Evolutionary conservation across 1,140 invertebrate genomes (phyloP), one percentile per base, ranked within the genome.

Genomic region (Hormaphis cornu): DNA sequence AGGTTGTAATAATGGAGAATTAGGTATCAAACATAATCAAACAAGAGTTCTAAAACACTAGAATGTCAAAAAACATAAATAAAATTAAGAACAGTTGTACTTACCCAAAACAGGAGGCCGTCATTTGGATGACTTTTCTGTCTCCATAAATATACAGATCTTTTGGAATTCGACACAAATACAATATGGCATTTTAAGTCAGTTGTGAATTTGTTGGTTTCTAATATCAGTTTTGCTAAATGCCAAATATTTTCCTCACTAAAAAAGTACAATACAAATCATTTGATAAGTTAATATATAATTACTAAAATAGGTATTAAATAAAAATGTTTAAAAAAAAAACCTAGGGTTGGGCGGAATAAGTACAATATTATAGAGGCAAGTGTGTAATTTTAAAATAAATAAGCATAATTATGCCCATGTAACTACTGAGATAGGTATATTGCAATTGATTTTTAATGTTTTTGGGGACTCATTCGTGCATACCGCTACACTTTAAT

Each of bases 201-300:
- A 14, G 42, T 10, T 7, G 6, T 33, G n/a, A 8, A 24, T 30
- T 52, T 61, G 24, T 71, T 59, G n/a, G n/a, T 4, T 7, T 53
- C 35, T 6, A 66, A 35, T 28, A 71, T 53, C 5, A 30, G 5
- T 54, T 71, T 71, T 5, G 56, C 26, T 28, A 71, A 20, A 40
- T 71, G 70, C 70, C 70, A 71, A 28, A 66, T 37, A 48, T 71
- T 71, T 59, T 71, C 70, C 54, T 71, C 70, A 16, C 70, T 71
- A 10, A 20, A 59, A 46, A 44, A 20, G 30, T 53, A 4, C 14
- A 40, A 40, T 35, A 69, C 26, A 14, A 69, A 69, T 24, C 7
- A 22, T 12, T 22, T 22, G 35, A 28, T 35, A 14, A 26, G 18
- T 14, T 14, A 48, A 42, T 9, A 10, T 24, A 28, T 37, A 24